phyloP scores from a whole-genome alignment of 2,888 invertebrate species.

The Erannis defoliaria region DNA sequence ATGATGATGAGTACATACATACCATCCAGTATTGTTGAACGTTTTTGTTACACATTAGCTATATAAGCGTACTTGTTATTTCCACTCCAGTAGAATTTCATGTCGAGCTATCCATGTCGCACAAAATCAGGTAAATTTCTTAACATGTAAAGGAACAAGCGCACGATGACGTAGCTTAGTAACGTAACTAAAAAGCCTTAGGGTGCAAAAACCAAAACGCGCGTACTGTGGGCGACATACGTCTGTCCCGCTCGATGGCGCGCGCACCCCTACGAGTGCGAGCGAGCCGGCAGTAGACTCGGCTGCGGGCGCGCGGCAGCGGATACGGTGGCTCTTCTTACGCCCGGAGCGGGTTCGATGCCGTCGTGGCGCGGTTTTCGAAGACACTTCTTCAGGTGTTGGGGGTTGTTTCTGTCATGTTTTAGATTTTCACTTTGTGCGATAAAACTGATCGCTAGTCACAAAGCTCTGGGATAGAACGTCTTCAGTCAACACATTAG shows the following conservation, averaged over 20 bases:
- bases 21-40: too few species aligned
- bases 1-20: too few species aligned
- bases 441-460: too few species aligned
- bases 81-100: too few species aligned
- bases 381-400: constrained; percentile 9
- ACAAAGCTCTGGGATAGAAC: too few species aligned
- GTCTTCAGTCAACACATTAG: too few species aligned
- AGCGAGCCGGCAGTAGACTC: not conserved
- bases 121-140: not conserved
- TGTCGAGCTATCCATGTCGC: too few species aligned
- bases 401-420: constrained; percentile 12
- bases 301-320: constrained; percentile 47
- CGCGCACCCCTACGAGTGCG: not conserved
- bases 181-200: constrained; percentile 14
- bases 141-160: not conserved
- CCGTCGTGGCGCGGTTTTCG: constrained; percentile 59
- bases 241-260: constrained; percentile 18
- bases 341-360: constrained; percentile 74
- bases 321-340: constrained; percentile 64
- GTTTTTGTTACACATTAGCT: too few species aligned
- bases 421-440: not conserved
- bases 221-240: constrained; percentile 38
- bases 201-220: constrained; percentile 30
- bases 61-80: too few species aligned
- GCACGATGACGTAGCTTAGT: not conserved